These are phyloP conservation scores for Dendropsophus ebraccatus DNA, from an alignment of 2,113 vertebrate species.

Conservation along the genomic window DNA sequence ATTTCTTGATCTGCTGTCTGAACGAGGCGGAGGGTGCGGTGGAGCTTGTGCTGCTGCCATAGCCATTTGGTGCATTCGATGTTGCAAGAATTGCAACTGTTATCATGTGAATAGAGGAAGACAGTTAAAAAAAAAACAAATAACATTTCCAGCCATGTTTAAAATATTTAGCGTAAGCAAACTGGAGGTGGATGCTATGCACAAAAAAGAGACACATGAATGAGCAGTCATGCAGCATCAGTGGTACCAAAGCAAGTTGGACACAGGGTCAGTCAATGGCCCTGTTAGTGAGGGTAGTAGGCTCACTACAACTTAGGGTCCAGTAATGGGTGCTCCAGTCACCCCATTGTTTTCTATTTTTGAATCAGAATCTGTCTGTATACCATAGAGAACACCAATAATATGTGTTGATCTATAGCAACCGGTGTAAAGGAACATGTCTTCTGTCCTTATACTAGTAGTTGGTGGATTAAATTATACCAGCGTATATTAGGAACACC, in stretches of 20 bases:
- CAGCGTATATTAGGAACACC: neutral
- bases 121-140: constrained; percentile 63
- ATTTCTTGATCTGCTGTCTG: constrained; percentile 96
- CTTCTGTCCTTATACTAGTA: neutral
- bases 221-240: constrained; percentile 78
- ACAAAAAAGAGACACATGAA: constrained; percentile 60
- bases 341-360: neutral
- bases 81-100: constrained; percentile 97
- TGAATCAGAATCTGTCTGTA: neutral
- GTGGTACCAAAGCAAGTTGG: constrained; percentile 76
- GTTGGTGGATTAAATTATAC: neutral
- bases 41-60: constrained; percentile 80
- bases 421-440: neutral
- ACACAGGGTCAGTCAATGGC: neutral
- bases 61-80: constrained; percentile 94
- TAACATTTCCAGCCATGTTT: constrained; percentile 14
- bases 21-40: constrained; percentile 79
- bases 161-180: constrained; percentile 48
- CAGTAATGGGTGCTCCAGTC: neutral
- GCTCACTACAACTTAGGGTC: neutral
- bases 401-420: no score
- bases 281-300: neutral
- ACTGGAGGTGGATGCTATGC: constrained; percentile 51
- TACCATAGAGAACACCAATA: neutral
- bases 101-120: constrained; percentile 51